Evolutionary conservation across 2,113 vertebrate species (phyloP).

Genomic region (Pyrgilauda ruficollis): DNA sequence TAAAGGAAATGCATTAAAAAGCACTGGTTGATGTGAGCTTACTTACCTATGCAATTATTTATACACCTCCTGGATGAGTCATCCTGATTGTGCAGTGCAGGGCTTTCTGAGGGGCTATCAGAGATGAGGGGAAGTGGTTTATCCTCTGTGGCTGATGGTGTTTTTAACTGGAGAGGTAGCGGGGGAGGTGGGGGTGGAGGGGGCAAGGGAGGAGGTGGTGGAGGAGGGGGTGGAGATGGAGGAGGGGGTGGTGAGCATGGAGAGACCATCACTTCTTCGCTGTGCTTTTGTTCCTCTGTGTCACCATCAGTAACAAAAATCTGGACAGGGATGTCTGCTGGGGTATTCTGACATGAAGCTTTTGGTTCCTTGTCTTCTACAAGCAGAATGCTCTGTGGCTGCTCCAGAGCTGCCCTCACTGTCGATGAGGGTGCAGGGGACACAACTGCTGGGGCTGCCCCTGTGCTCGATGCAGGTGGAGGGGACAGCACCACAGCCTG

Average conservation of each 20-base stretch:
- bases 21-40: not conserved
- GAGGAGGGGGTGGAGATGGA: not conserved
- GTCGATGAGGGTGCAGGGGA: slow-evolving; percentile 46
- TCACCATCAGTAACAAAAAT: slow-evolving; percentile 50
- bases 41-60: slow-evolving; percentile 83
- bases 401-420: slow-evolving; percentile 32
- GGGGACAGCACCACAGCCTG: not conserved
- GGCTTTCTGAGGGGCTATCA: not conserved
- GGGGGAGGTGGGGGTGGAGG: not conserved
- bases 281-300: not conserved
- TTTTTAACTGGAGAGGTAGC: not conserved
- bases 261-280: not conserved
- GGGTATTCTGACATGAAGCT: not conserved
- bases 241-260: not conserved
- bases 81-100: not conserved
- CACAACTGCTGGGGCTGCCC: not conserved
- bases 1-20: not conserved
- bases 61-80: slow-evolving; percentile 67
- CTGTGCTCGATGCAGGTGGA: slow-evolving; percentile 54
- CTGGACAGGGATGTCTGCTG: slow-evolving; percentile 71
- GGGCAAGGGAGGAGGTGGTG: fast-evolving
- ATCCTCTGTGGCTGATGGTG: not conserved
- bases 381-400: not conserved
- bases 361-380: not conserved
- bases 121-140: slow-evolving; percentile 67